Evolutionary conservation across 1,140 invertebrate species (phyloP).

Genomic region (Drosophila triauraria): DNA sequence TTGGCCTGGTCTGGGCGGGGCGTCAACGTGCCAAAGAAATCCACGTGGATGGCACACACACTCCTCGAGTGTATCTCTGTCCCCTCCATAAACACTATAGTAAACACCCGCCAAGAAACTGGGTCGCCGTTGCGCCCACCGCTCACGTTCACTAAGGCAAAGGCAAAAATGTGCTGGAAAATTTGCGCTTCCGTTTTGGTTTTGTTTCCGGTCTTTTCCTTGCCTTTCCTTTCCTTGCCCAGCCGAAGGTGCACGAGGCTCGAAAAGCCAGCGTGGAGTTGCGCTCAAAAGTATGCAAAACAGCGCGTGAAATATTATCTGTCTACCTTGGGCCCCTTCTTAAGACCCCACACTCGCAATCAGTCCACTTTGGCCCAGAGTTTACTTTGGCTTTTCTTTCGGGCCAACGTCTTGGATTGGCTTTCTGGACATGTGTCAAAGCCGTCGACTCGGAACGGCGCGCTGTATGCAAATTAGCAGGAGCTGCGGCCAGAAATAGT

Average conservation of each 20-base stretch:
- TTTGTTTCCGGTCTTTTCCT: conserved; percentile 76
- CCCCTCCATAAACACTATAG: conserved; percentile 24
- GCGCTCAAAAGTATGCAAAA: conserved; percentile 68
- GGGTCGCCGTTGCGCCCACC: conserved; percentile 33
- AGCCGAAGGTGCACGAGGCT: conserved; percentile 10
- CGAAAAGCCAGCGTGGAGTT: conserved; percentile 18
- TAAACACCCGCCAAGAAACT: conserved; percentile 42
- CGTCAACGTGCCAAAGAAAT: conserved; percentile 35
- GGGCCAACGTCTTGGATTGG: conserved; percentile 57
- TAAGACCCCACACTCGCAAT: neutral
- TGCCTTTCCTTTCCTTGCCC: conserved; percentile 51
- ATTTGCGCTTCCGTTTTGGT: conserved; percentile 83
- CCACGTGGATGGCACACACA: conserved; percentile 17
- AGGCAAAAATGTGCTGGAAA: conserved; percentile 81
- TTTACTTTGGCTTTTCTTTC: conserved; percentile 52
- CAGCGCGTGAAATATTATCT: conserved; percentile 83
- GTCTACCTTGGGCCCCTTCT: conserved; percentile 57
- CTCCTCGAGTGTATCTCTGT: conserved; percentile 19
- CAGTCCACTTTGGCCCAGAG: conserved; percentile 6
- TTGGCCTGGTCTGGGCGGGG: conserved; percentile 8
- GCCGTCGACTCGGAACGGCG: conserved; percentile 49
- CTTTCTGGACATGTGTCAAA: conserved; percentile 78
- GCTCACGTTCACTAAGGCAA: neutral
- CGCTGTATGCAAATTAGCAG: conserved; percentile 65
- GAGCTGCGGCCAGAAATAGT: conserved; percentile 59